Percentiles rank a stretch among this genome's conserved stretches.
Evolutionary conservation across 2,888 invertebrate genomes (phyloP).

Genomic region (Actias luna): DNA sequence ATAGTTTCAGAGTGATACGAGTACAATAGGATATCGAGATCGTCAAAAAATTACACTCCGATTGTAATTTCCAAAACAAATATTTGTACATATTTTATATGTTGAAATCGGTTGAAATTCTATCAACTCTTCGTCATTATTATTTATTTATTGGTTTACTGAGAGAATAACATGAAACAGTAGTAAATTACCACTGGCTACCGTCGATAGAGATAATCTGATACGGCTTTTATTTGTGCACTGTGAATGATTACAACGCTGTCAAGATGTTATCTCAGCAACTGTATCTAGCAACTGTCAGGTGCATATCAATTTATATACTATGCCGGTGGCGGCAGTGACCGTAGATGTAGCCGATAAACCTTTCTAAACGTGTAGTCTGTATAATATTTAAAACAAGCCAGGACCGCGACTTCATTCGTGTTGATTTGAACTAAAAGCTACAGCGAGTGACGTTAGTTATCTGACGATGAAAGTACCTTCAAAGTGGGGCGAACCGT

Average conservation of each 20-base stretch:
- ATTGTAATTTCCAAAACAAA: too few species aligned
- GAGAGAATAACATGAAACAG: neutral
- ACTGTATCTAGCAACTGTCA: conserved; percentile 1
- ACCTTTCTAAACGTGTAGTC: neutral
- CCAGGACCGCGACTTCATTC: too few species aligned
- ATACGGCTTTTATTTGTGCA: neutral
- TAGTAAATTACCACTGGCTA: neutral
- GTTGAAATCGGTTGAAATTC: neutral
- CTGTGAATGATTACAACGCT: conserved; percentile 3
- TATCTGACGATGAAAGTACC: neutral
- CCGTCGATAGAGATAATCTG: conserved; percentile 1
- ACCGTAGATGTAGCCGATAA: neutral
- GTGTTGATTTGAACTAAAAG: too few species aligned
- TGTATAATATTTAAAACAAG: neutral
- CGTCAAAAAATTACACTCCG: too few species aligned
- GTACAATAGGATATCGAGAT: too few species aligned
- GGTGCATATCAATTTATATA: conserved; percentile 5
- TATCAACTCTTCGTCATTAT: neutral
- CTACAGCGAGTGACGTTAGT: too few species aligned
- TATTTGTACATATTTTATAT: too few species aligned
- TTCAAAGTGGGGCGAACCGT: neutral
- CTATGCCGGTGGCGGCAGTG: neutral
- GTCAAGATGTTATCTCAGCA: neutral
- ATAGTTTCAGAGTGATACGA: too few species aligned
- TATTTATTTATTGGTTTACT: neutral